These are phyloP conservation scores for Pithecia hirsuta DNA, from an alignment of 2,797 vertebrate species.

Conservation along the genomic window DNA sequence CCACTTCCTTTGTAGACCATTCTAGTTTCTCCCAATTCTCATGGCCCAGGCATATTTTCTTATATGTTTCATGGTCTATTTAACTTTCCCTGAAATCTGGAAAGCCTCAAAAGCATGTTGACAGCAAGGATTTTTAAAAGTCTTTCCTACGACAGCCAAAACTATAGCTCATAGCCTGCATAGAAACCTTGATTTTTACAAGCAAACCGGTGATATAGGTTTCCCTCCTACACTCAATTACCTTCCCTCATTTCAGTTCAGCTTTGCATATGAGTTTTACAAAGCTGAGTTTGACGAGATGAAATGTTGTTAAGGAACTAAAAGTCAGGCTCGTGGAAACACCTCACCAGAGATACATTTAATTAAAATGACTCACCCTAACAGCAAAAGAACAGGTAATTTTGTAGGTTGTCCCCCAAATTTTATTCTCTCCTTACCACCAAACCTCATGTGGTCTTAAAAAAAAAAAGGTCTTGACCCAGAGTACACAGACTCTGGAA, in stretches of 20 bases:
- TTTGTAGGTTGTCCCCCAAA: slow-evolving; percentile 25
- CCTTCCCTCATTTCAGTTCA: slow-evolving; percentile 53
- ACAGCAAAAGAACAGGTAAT: slow-evolving; percentile 38
- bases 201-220: slow-evolving; percentile 60
- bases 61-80: slow-evolving; percentile 75
- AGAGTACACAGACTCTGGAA: neutral
- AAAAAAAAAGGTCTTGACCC: neutral
- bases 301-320: slow-evolving; percentile 67
- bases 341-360: slow-evolving; percentile 63
- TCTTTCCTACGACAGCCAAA: slow-evolving; percentile 74
- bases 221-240: slow-evolving; percentile 66
- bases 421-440: neutral
- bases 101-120: slow-evolving; percentile 78
- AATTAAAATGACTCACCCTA: slow-evolving; percentile 63
- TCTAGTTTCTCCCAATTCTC: slow-evolving; percentile 59
- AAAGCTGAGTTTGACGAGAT: slow-evolving; percentile 63
- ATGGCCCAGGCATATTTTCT: slow-evolving; percentile 57
- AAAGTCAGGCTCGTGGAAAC: slow-evolving; percentile 64
- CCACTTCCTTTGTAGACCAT: slow-evolving; percentile 33
- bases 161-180: slow-evolving; percentile 54
- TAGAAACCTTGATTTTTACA: slow-evolving; percentile 71
- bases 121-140: slow-evolving; percentile 80
- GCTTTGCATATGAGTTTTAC: slow-evolving; percentile 62
- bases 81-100: slow-evolving; percentile 77
- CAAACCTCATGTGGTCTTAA: neutral